A percentile compares a stretch with the other conserved stretches of the same genome.
phyloP scores from a whole-genome alignment of 2,113 vertebrate genomes.

The Sprattus sprattus region DNA sequence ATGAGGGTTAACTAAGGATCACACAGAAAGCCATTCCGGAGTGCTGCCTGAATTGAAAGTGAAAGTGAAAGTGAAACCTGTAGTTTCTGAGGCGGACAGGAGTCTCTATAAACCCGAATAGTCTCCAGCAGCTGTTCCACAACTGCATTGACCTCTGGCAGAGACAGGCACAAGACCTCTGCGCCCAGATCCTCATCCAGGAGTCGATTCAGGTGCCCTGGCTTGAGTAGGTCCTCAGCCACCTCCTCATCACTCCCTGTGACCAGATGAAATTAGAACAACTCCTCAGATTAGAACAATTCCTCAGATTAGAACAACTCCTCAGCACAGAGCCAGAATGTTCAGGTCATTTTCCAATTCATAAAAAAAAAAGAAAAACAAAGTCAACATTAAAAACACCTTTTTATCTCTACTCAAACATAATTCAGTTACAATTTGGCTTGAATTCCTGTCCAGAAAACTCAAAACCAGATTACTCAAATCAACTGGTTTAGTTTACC shows the following conservation, averaged over 20 bases:
- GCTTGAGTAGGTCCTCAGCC: conserved; percentile 73
- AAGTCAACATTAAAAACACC: too few relatives aligned
- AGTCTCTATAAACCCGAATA: conserved; percentile 76
- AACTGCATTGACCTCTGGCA: conserved; percentile 69
- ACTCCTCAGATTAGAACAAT: too few relatives aligned
- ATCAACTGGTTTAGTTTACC: background rate
- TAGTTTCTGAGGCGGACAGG: conserved; percentile 70
- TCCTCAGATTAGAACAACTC: too few relatives aligned
- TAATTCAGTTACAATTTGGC: too few relatives aligned
- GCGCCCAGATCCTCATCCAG: conserved; percentile 82
- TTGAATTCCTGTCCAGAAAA: too few relatives aligned
- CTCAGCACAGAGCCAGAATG: background rate
- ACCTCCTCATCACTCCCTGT: conserved; percentile 63
- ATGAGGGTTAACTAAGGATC: too few relatives aligned
- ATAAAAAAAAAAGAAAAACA: too few relatives aligned
- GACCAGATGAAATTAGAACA: background rate
- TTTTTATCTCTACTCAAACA: too few relatives aligned
- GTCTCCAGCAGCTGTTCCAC: conserved; percentile 76
- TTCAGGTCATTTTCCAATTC: background rate
- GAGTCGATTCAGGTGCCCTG: conserved; percentile 81
- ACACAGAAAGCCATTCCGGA: background rate
- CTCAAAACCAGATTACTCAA: too few relatives aligned
- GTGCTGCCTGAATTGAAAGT: too few relatives aligned
- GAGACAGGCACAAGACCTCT: conserved; percentile 76
- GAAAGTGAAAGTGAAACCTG: too few relatives aligned